Conservation (phyloP, 1,140 invertebrate genomes). For the Eupeodes corollae region DNA sequence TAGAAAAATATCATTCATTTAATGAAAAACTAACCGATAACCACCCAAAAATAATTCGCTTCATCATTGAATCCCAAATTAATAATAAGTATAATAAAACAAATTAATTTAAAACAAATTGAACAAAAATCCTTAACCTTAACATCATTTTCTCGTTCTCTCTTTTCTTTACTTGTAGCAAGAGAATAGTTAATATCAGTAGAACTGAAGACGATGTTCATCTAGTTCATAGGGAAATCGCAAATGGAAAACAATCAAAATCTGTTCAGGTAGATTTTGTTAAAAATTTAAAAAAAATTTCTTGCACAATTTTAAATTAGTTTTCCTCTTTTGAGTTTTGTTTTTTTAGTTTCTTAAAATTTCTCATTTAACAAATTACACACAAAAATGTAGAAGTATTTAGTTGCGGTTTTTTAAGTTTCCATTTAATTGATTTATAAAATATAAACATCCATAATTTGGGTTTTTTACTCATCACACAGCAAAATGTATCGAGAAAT, state of each 20-base stretch:
- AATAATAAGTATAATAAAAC: too few relatives aligned
- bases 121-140: conserved; percentile 4
- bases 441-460: too few relatives aligned
- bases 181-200: conserved; percentile 60
- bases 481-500: too few relatives aligned
- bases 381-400: too few relatives aligned
- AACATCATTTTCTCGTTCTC: conserved; percentile 16
- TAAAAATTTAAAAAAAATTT: background rate
- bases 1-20: too few relatives aligned
- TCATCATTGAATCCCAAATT: too few relatives aligned
- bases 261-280: conserved; percentile 48
- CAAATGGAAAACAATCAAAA: conserved; percentile 54
- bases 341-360: background rate
- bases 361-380: background rate
- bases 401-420: too few relatives aligned
- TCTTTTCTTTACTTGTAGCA: conserved; percentile 46
- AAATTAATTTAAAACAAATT: background rate
- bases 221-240: conserved; percentile 51
- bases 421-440: too few relatives aligned
- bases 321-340: background rate
- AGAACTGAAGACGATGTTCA: conserved; percentile 59
- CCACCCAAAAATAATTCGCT: too few relatives aligned
- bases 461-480: too few relatives aligned
- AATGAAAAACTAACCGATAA: too few relatives aligned
- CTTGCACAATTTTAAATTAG: conserved; percentile 1